phyloP scores from a whole-genome alignment of 1,140 invertebrate species.

The Drosophila repleta region DNA sequence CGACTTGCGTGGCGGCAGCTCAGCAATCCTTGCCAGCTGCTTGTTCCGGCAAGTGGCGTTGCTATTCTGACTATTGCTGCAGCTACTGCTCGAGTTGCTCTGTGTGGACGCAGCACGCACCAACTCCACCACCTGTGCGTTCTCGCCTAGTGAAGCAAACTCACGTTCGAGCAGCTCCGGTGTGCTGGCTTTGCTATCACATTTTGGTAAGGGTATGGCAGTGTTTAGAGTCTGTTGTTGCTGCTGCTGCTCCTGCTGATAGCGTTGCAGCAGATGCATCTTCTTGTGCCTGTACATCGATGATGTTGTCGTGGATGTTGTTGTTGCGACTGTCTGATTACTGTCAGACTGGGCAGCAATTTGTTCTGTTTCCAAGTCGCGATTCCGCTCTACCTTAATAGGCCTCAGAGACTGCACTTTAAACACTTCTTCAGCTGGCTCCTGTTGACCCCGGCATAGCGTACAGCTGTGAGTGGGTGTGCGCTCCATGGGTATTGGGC shows the following conservation, averaged over 20 bases:
- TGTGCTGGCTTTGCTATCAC: constrained; percentile 79
- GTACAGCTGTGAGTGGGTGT: constrained; percentile 75
- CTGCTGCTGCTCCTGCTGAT: constrained; percentile 69
- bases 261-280: constrained; percentile 70
- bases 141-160: constrained; percentile 57
- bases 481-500: constrained; percentile 85
- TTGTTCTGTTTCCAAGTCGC: constrained; percentile 30
- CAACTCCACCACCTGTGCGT: constrained; percentile 55
- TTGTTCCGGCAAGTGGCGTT: constrained; percentile 69
- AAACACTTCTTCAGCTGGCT: not conserved
- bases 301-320: constrained; percentile 35
- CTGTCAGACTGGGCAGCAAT: constrained; percentile 13
- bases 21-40: constrained; percentile 77
- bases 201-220: constrained; percentile 58
- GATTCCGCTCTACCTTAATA: constrained; percentile 21
- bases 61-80: constrained; percentile 64
- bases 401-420: not conserved
- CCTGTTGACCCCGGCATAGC: constrained; percentile 43
- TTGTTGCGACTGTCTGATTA: constrained; percentile 29
- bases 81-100: constrained; percentile 54
- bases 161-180: constrained; percentile 69
- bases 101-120: constrained; percentile 65
- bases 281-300: constrained; percentile 75
- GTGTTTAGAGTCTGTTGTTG: constrained; percentile 35
- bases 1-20: constrained; percentile 91